Conservation (phyloP, 2,888 invertebrate species). For the Caenorhabditis imperialis region DNA sequence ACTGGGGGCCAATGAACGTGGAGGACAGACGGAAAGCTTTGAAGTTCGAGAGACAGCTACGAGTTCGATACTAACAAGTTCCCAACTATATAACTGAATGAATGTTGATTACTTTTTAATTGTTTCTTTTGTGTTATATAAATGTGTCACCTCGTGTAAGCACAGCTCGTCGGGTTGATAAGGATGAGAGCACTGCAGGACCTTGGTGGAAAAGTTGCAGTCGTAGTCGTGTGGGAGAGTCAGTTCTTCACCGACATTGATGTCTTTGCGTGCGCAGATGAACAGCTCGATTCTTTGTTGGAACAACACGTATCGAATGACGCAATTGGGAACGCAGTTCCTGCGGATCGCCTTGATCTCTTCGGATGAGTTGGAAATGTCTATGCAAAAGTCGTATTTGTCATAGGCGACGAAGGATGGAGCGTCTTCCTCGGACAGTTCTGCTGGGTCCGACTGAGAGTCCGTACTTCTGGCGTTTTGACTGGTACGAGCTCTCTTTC, state of each 20-base stretch:
- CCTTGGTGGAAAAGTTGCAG: conserved; percentile 15
- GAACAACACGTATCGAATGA: conserved; percentile 25
- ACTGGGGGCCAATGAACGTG: conserved; percentile 49
- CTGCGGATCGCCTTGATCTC: conserved; percentile 25
- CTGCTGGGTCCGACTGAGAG: too few species aligned
- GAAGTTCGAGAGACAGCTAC: conserved; percentile 31
- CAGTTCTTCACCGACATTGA: conserved; percentile 19
- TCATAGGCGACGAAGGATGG: not conserved
- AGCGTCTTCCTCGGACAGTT: conserved; percentile 17
- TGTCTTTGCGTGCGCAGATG: conserved; percentile 2
- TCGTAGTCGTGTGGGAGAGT: conserved; percentile 29
- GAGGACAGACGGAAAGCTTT: conserved; percentile 30
- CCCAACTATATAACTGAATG: not conserved
- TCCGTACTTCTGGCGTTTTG: too few species aligned
- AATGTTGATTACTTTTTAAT: too few species aligned
- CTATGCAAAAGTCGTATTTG: conserved; percentile 36
- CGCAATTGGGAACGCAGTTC: conserved; percentile 20
- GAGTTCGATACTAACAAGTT: conserved; percentile 2
- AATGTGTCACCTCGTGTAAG: conserved; percentile 22
- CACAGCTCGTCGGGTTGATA: not conserved
- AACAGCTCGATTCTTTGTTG: conserved; percentile 36
- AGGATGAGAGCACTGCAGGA: conserved; percentile 19
- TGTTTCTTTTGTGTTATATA: too few species aligned
- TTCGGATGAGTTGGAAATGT: conserved; percentile 8
- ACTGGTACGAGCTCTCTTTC: too few species aligned